Evolutionary conservation across 2,888 invertebrate species (phyloP).

Genomic region (Euzophera pinguis): DNA sequence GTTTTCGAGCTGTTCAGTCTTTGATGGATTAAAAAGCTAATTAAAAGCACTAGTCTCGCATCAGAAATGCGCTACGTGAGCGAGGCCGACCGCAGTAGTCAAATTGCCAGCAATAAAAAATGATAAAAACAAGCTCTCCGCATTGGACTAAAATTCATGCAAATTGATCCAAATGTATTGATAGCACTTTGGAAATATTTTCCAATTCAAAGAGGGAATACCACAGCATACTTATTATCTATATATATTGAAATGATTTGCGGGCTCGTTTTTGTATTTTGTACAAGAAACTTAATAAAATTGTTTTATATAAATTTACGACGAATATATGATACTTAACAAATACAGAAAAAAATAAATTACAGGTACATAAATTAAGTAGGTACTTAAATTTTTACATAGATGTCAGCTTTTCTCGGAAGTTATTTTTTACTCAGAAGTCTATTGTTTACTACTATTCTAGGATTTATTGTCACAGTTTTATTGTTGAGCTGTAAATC

Average conservation of each 20-base stretch:
- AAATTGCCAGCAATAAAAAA: slow-evolving; percentile 57
- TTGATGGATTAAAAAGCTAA: slow-evolving; percentile 7
- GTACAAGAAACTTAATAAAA: too few relatives aligned
- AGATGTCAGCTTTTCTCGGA: too few relatives aligned
- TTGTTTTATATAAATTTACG: too few relatives aligned
- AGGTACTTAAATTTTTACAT: too few relatives aligned
- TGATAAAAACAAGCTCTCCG: slow-evolving; percentile 51
- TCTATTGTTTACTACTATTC: too few relatives aligned
- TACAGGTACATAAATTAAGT: too few relatives aligned
- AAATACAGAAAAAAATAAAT: too few relatives aligned
- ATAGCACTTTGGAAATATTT: slow-evolving; percentile 63
- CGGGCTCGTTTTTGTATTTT: too few relatives aligned
- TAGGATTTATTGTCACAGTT: too few relatives aligned
- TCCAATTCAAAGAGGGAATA: slow-evolving; percentile 37
- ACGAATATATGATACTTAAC: too few relatives aligned
- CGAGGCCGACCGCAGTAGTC: slow-evolving; percentile 40
- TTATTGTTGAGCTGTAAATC: too few relatives aligned
- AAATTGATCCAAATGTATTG: slow-evolving; percentile 65
- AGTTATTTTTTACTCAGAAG: too few relatives aligned
- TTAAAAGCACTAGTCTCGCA: slow-evolving; percentile 10
- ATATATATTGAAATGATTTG: background rate
- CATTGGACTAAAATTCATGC: slow-evolving; percentile 57
- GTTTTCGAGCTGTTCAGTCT: background rate
- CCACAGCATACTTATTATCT: background rate
- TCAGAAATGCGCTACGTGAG: slow-evolving; percentile 31